Evolutionary conservation across 2,888 invertebrate species (phyloP), one percentile per base, ranked within the genome.

Genomic region (Lycaena phlaeas): DNA sequence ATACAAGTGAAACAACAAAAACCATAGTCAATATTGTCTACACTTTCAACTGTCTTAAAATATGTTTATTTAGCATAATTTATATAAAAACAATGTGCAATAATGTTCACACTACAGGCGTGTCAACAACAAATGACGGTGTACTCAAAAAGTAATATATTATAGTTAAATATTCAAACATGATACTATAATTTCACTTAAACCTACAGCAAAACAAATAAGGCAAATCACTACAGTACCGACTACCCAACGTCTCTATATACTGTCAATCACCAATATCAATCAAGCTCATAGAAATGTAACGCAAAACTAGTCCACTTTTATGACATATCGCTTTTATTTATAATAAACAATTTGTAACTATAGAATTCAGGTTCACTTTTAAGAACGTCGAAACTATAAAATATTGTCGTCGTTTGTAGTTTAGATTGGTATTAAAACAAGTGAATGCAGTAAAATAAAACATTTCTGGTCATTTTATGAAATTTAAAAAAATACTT

Each of bases 141-240:
- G 34, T 22, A 18, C 17, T 11, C 11, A 22, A 31, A 18, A 18
- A 34, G 22, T 31, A 34, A 22, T 22, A 12, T 18, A 14, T 14
- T 22, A 34, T 22, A 12, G 34, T 34, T 34, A 34, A 34, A 22
- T 34, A 31, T 61, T 58, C 54, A 68, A 71, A 71, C 66, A 68
- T 56, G 68, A 64, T 66, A 70, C 71, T 70, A 66, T 74, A 74
- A 71, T 66, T 63, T 69, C 44, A 61, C 73, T 75, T 76, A 78
- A 6, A 47, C 53, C 71, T 78, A 79, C 50, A 70, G 77, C 76
- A 75, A 79, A 75, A 78, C 73, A 77, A 77, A 71, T 81, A 82
- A 82, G 79, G 79, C 82, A 75, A 73, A 73, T 67, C 62, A 64
- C 68, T 74, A 40, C 45, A 43, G 74, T 64, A 62, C 61, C 18